These are phyloP conservation scores for Centropyge bicolor DNA, from an alignment of 2,797 vertebrate species.

Conservation along the genomic window DNA sequence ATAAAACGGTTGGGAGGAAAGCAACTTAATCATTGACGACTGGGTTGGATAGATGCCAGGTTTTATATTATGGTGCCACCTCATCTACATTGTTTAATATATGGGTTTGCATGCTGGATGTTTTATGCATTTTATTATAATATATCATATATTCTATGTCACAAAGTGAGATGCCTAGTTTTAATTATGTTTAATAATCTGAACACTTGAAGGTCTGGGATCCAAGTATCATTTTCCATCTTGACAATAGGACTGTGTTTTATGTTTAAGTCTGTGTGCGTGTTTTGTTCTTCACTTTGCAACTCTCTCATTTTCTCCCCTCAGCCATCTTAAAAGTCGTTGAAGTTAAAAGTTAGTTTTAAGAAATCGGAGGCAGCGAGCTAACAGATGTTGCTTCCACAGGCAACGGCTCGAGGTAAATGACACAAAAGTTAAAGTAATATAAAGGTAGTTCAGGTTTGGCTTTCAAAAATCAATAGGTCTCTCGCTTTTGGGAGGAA, in stretches of 20 bases:
- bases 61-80: background rate
- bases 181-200: too few relatives aligned
- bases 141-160: too few relatives aligned
- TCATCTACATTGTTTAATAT: background rate
- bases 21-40: background rate
- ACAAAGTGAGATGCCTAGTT: too few relatives aligned
- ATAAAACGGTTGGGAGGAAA: background rate
- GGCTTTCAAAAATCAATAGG: background rate
- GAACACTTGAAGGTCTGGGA: too few relatives aligned
- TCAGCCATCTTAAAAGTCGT: background rate
- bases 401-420: background rate
- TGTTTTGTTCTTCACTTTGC: background rate
- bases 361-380: background rate
- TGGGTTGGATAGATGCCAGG: too few relatives aligned
- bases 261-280: background rate
- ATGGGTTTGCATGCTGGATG: background rate
- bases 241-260: background rate
- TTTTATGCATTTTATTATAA: background rate
- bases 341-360: background rate
- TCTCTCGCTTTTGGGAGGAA: background rate
- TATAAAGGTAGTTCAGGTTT: background rate
- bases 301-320: background rate
- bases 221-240: too few relatives aligned
- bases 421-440: background rate
- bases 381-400: background rate